Conservation (phyloP, 2,888 invertebrate species). For the Ganaspis brasiliensis region DNA sequence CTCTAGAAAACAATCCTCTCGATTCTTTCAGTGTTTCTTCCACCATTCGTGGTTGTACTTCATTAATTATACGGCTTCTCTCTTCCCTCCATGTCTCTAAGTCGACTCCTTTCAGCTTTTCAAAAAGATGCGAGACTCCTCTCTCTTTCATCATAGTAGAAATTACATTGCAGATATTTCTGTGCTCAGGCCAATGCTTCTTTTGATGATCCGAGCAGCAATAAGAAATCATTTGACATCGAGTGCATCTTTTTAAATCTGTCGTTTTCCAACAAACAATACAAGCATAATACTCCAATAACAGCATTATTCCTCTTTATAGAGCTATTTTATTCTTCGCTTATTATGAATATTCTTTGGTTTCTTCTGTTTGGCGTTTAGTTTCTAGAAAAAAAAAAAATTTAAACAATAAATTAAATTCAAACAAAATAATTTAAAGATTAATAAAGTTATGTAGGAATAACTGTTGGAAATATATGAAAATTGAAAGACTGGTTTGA, state of each 20-base stretch:
- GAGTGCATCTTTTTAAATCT: not conserved
- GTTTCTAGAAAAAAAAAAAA: too few species aligned
- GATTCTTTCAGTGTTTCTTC: not conserved
- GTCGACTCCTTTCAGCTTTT: not conserved
- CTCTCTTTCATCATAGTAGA: not conserved
- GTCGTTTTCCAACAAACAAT: not conserved
- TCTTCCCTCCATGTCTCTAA: not conserved
- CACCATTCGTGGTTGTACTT: too few species aligned
- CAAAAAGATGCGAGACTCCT: not conserved
- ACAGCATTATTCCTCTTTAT: too few species aligned
- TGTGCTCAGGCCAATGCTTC: constrained; percentile 69
- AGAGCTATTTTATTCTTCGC: too few species aligned
- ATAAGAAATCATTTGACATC: constrained; percentile 65
- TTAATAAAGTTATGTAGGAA: too few species aligned
- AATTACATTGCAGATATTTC: constrained; percentile 64
- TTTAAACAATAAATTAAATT: too few species aligned
- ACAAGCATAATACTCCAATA: not conserved
- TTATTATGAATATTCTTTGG: too few species aligned
- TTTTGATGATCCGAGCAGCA: constrained; percentile 70
- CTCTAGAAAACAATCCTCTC: constrained; percentile 65
- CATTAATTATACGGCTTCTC: too few species aligned
- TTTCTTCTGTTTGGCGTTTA: too few species aligned
- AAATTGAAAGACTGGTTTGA: too few species aligned
- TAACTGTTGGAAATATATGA: too few species aligned
- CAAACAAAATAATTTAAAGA: too few species aligned